Evolutionary conservation across 2,113 vertebrate genomes (phyloP).

Genomic region (Misgurnus mizolepis): DNA sequence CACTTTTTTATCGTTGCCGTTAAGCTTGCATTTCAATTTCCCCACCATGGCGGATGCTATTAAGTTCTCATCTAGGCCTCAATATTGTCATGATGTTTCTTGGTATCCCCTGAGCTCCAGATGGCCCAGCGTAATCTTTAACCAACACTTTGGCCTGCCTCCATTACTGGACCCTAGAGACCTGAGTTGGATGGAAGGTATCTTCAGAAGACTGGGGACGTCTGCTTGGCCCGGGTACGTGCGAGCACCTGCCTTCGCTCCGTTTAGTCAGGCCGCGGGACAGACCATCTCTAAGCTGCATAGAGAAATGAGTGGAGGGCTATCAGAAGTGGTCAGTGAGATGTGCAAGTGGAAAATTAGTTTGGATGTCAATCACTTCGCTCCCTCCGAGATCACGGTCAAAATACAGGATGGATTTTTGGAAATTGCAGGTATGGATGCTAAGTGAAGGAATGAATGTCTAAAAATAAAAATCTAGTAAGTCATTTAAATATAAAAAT

Average conservation of each 20-base stretch:
- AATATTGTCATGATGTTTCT: slow-evolving; percentile 33
- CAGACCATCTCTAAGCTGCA: slow-evolving; percentile 42
- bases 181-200: slow-evolving; percentile 59
- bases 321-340: slow-evolving; percentile 55
- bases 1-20: not conserved
- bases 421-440: slow-evolving; percentile 70
- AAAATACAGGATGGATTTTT: slow-evolving; percentile 66
- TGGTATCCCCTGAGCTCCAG: slow-evolving; percentile 62
- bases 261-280: slow-evolving; percentile 52
- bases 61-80: slow-evolving; percentile 42
- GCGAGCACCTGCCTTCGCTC: slow-evolving; percentile 55
- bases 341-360: slow-evolving; percentile 69
- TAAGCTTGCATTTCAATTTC: not conserved
- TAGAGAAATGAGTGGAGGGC: slow-evolving; percentile 48
- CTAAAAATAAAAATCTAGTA: no score
- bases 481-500: no score
- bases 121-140: slow-evolving; percentile 61
- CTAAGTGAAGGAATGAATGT: not conserved
- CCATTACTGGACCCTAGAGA: slow-evolving; percentile 62
- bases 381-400: slow-evolving; percentile 70
- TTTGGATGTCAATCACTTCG: slow-evolving; percentile 76
- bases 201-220: slow-evolving; percentile 61
- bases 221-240: slow-evolving; percentile 63
- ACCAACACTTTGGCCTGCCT: slow-evolving; percentile 64
- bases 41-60: slow-evolving; percentile 58